A percentile compares a stretch with the other conserved stretches of the same genome.
phyloP scores from a whole-genome alignment of 2,797 vertebrate genomes.

The Diglossa cyanea region DNA sequence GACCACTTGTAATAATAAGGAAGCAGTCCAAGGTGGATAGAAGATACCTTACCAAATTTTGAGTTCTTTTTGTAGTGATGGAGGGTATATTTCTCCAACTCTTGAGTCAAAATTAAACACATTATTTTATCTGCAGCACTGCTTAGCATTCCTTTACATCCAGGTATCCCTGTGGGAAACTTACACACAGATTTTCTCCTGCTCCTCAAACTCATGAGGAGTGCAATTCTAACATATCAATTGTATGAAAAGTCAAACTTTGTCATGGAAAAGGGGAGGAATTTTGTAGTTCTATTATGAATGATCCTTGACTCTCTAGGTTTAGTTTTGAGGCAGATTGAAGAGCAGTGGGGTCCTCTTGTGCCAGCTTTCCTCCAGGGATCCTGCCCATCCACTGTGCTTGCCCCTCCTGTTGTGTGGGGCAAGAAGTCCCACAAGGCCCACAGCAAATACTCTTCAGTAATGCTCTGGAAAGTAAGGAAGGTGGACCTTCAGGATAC shows the following conservation, averaged over 20 bases:
- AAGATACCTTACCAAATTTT: background rate
- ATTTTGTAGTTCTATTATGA: background rate
- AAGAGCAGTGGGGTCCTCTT: background rate
- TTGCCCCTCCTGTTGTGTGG: background rate
- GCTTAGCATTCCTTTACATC: background rate
- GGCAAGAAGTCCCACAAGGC: background rate
- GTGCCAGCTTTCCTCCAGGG: background rate
- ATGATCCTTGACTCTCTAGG: background rate
- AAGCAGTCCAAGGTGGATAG: background rate
- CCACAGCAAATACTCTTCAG: background rate
- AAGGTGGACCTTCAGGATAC: background rate
- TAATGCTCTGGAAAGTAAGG: background rate
- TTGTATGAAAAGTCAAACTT: background rate
- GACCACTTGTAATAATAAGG: background rate
- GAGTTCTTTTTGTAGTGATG: background rate
- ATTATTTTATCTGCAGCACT: background rate
- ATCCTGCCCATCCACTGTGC: background rate
- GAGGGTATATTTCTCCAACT: background rate
- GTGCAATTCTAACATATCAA: background rate
- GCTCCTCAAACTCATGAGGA: background rate
- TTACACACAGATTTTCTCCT: background rate
- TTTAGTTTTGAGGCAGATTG: background rate
- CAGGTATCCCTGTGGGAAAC: background rate
- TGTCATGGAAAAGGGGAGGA: background rate
- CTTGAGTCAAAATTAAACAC: background rate